Evolutionary conservation across 2,113 vertebrate genomes (phyloP), one percentile per base, ranked within the genome.

Genomic region (Alligator mississippiensis): DNA sequence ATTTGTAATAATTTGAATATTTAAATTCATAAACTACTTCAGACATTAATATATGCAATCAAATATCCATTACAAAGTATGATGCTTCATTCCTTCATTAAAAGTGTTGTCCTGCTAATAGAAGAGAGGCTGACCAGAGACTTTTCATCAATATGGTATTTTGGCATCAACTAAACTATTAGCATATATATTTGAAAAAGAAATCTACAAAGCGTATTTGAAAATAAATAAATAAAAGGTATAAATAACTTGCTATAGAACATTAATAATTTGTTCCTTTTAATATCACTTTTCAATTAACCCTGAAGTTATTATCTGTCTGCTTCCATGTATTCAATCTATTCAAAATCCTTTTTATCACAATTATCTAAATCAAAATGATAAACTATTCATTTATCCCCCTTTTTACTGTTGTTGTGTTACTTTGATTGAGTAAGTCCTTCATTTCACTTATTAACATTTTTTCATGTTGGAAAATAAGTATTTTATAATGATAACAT

Each of bases 221-320:
- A 10, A 19, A 5, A 55, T 25, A 25, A 76, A 28, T 81, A 76
- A 54, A 4, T 16, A n/a, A 77, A 75, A 74, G 18, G 17, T 4
- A 28, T 66, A 11, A 87, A 72, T 61, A 54, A 66, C 28, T 55
- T 54, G n/a, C 18, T 55, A 68, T 19, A 57, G 13, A 1, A 88
- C 11, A 2, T 11, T 63, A 89, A 54, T 28, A 0, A 86, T 2
- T 88, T 74, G 1, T 1, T 58, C 80, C 9, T 5, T 83, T 84
- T 11, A 72, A 3, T 30, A 84, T 74, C 22, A 34, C 0, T 47
- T 77, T 83, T 61, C 55, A 58, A 5, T 82, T 84, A 63, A 0
- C 2, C 11, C 62, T 59, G 54, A 5, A 30, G 4, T 47, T 62
- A 3, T 47, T 4, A 70, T 83, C 72, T 54, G 25, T 30, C n/a